These are phyloP conservation scores for Potorous gilbertii DNA, from an alignment of 2,797 vertebrate genomes.

Conservation along the genomic window DNA sequence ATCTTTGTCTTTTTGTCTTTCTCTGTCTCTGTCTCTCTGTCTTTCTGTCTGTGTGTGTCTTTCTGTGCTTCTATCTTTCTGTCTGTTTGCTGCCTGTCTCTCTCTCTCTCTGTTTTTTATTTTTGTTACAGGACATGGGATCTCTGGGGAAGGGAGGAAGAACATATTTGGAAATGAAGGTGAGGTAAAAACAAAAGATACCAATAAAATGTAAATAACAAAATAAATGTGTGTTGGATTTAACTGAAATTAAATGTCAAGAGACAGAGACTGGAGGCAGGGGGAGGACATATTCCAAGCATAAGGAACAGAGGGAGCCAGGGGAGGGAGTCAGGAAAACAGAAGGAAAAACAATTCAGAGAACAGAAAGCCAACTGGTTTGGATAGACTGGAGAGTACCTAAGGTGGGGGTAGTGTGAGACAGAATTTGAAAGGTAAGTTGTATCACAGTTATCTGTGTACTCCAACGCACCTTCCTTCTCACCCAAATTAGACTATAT, in stretches of 20 bases:
- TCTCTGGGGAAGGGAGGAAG: not conserved
- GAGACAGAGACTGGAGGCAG: not conserved
- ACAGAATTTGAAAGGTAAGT: not conserved
- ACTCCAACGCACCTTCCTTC: not conserved
- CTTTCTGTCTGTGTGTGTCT: too few relatives aligned
- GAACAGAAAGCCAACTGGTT: not conserved
- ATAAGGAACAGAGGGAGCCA: not conserved
- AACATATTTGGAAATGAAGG: not conserved
- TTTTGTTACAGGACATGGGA: not conserved
- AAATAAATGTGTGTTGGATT: not conserved
- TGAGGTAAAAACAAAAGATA: not conserved
- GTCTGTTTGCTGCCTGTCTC: not conserved
- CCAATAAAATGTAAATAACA: not conserved
- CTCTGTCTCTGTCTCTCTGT: not conserved
- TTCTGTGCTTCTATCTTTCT: not conserved
- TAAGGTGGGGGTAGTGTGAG: not conserved
- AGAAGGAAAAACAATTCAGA: not conserved
- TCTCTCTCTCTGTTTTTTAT: not conserved
- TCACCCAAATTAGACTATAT: not conserved
- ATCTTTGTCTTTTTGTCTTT: not conserved
- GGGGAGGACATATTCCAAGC: not conserved
- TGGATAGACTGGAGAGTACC: not conserved
- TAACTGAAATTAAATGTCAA: not conserved
- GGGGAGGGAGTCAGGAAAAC: not conserved
- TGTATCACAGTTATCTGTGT: not conserved